phyloP scores from a whole-genome alignment of 2,888 invertebrate genomes.

The Myathropa florea region DNA sequence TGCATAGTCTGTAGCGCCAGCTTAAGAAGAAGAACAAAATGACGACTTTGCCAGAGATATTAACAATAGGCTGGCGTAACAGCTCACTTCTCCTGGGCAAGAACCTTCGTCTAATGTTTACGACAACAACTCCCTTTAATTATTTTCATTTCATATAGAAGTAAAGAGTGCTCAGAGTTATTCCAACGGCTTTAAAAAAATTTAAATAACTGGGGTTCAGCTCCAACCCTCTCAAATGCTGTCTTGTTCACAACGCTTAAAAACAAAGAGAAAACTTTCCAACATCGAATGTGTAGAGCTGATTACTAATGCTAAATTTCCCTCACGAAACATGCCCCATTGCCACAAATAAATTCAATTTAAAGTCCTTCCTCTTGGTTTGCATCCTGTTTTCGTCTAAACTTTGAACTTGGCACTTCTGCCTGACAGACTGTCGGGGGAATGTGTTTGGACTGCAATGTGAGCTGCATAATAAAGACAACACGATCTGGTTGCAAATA shows the following conservation, averaged over 20 bases:
- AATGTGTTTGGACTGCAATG: conserved; percentile 11
- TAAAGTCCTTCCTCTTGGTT: neutral
- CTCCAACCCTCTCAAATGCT: neutral
- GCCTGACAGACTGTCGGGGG: neutral
- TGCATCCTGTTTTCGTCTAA: neutral
- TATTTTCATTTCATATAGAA: no score
- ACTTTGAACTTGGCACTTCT: neutral
- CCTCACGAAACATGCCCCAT: neutral
- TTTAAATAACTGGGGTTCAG: no score
- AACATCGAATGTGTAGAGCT: neutral
- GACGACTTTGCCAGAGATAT: no score
- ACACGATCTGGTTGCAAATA: neutral
- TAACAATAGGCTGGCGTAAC: no score
- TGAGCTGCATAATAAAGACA: conserved; percentile 15
- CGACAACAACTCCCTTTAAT: no score
- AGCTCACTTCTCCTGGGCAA: no score
- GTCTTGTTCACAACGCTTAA: neutral
- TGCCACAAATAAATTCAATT: neutral
- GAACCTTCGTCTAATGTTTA: no score
- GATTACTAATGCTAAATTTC: neutral
- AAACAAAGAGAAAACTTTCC: neutral
- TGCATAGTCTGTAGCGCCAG: no score
- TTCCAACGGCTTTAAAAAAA: no score
- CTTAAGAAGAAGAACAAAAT: no score
- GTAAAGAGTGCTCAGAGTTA: no score